A percentile compares a stretch with the other conserved stretches of the same genome.
phyloP scores from a whole-genome alignment of 2,113 vertebrate species.

The Scopus umbretta region DNA sequence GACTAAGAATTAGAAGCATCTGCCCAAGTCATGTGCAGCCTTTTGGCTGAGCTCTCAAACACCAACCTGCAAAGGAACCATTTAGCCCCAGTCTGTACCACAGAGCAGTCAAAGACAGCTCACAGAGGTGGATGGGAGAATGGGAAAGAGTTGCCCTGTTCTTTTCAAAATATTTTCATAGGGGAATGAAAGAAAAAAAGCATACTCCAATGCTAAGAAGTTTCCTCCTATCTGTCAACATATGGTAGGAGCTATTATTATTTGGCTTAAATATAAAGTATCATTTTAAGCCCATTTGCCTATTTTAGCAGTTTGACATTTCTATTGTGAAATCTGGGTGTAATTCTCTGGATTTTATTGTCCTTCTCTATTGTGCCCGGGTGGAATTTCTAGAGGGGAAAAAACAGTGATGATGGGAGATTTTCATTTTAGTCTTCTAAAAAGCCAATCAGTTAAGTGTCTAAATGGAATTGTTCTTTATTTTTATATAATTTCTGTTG shows the following conservation, averaged over 20 bases:
- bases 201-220: not conserved
- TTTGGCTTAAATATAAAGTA: conserved; percentile 9
- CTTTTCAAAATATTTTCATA: not conserved
- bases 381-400: conserved; percentile 22
- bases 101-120: not conserved
- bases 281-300: conserved; percentile 17
- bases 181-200: not conserved
- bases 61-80: not conserved
- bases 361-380: not conserved
- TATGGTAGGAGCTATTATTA: not conserved
- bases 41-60: not conserved
- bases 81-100: not conserved
- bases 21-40: not conserved
- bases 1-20: not conserved
- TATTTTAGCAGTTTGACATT: conserved; percentile 21
- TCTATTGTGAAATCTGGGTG: conserved; percentile 40
- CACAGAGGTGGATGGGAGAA: not conserved
- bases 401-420: not conserved
- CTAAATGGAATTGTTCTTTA: not conserved
- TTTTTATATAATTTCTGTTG: not conserved
- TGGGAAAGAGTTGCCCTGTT: not conserved
- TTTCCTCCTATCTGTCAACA: conserved; percentile 14
- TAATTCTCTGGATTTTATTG: conserved; percentile 38
- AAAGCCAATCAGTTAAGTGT: conserved; percentile 2
- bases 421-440: not conserved